Base-by-base conservation (phyloP, 2,113 vertebrate genomes). In the Hystrix cristata region DNA sequence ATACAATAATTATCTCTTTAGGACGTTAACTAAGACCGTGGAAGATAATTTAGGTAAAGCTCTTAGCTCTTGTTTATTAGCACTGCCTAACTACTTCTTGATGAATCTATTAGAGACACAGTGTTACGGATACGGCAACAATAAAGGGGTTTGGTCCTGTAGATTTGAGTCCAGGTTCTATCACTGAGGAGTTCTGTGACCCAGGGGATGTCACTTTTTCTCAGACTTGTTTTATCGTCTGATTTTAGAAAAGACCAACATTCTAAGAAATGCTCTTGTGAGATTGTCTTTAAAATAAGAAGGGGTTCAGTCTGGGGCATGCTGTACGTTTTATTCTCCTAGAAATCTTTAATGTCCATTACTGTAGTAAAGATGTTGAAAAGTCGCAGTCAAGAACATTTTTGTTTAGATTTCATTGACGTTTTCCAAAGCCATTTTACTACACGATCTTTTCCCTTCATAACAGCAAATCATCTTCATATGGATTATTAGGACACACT, bases 161-260 rank as follows among this genome's bases (percentile, higher is more conserved):
- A 18, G 18, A 31, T 72, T 76, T 27, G 25, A 89, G 25, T 51
- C 15, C 5, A 71, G 38, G 21, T 71, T 88, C 53, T 34, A 19
- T 38, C 16, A 31, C 59, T 23, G 51, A 38, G n/a, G 12, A 89
- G 19, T 18, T 31, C 18, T 67, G 14, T 25, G 48, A 79, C 55
- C 78, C 72, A 38, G 48, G 25, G 1, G 51, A 67, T 74, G 19
- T 34, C 16, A 64, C 13, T 72, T 79, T 92, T 74, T 71, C 31
- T 95, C 15, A 62, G 9, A 3, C 1, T n/a, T 51, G 11, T 38
- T n/a, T 72, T n/a, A 9, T 27, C 13, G 13, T 31, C 14, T 59
- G 11, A 83, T 51, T 83, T 91, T 94, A 62, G 72, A 57, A 91
- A 72, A 79, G 14, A 9, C 43, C 38, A 79, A 23, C 57, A 87